Conservation (phyloP, 2,113 vertebrate genomes). For the Astur gentilis region DNA sequence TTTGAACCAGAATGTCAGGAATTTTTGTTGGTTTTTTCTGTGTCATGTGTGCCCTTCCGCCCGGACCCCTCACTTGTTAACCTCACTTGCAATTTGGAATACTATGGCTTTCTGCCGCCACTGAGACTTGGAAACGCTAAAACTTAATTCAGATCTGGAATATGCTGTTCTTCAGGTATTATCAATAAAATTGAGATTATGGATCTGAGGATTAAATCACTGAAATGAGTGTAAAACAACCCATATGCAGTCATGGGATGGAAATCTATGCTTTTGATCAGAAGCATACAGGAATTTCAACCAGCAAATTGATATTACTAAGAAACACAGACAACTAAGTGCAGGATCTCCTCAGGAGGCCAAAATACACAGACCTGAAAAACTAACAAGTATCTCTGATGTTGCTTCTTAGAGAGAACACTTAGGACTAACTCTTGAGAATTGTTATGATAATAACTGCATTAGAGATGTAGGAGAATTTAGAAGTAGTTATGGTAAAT, state of each 20-base stretch:
- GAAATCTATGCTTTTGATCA: background rate
- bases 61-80: background rate
- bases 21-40: background rate
- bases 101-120: background rate
- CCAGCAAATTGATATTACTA: background rate
- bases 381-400: background rate
- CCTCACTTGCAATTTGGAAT: background rate
- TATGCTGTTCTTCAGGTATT: background rate
- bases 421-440: background rate
- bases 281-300: background rate
- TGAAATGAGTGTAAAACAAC: background rate
- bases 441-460: background rate
- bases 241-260: background rate
- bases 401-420: background rate
- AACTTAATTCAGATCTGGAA: background rate
- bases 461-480: background rate
- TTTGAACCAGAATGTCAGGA: background rate
- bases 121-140: background rate
- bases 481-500: background rate
- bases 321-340: background rate
- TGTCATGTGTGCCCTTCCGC: background rate
- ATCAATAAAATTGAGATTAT: background rate
- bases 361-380: background rate
- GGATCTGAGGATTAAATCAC: background rate
- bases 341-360: background rate